Conservation (phyloP, 1,140 invertebrate species). For the Drosophila biarmipes region DNA sequence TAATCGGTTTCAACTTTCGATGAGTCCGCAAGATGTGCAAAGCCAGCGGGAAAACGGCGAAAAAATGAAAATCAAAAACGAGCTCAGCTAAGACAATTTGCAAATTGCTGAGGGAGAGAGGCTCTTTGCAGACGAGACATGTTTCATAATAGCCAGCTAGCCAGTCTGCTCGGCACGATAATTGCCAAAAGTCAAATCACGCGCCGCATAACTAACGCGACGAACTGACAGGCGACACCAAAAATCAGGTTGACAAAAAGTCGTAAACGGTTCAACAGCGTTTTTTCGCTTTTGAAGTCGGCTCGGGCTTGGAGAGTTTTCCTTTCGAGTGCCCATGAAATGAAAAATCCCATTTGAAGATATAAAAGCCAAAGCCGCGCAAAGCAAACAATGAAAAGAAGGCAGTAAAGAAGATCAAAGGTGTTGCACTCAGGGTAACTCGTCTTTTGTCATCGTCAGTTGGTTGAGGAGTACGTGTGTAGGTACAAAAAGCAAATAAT, state of each 20-base stretch:
- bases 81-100: conserved; percentile 48
- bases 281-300: conserved; percentile 7
- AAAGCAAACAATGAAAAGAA: conserved; percentile 21
- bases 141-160: conserved; percentile 35
- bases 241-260: conserved; percentile 48
- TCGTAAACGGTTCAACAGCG: conserved; percentile 17
- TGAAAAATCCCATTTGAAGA: conserved; percentile 33
- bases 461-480: not conserved
- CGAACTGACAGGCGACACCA: conserved; percentile 14
- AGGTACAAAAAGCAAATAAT: not conserved
- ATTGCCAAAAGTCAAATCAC: conserved; percentile 55
- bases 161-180: conserved; percentile 30
- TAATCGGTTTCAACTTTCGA: conserved; percentile 52
- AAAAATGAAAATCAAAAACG: conserved; percentile 9
- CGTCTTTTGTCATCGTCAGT: conserved; percentile 11
- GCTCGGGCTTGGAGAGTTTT: conserved; percentile 7
- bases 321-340: conserved; percentile 34
- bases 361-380: not conserved
- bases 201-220: conserved; percentile 22
- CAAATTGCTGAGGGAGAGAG: conserved; percentile 25
- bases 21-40: conserved; percentile 37
- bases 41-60: conserved; percentile 2
- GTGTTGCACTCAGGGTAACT: conserved; percentile 35
- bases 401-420: conserved; percentile 36
- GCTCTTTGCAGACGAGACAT: conserved; percentile 32